Evolutionary conservation across 2,113 vertebrate genomes (phyloP).

Genomic region (Dipodomys ordii): DNA sequence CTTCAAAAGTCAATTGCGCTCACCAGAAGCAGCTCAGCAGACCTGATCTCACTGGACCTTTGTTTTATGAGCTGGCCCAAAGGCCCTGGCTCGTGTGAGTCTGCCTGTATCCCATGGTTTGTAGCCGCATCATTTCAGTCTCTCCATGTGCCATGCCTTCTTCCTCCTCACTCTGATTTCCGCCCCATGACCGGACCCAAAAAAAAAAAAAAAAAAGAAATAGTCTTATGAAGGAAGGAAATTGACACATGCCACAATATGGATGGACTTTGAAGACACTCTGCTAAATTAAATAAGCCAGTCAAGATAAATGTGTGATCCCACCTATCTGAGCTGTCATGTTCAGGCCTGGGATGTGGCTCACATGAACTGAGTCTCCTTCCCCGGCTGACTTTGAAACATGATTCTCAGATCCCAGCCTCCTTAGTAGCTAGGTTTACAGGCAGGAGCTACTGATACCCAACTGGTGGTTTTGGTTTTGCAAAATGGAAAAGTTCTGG

Average conservation of each 20-base stretch:
- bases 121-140: not conserved
- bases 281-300: not conserved
- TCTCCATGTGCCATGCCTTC: not conserved
- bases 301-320: not conserved
- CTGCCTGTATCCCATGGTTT: not conserved
- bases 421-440: no score
- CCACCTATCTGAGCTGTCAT: not conserved
- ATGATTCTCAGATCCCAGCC: no score
- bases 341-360: no score
- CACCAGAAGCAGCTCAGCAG: not conserved
- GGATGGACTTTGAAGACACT: not conserved
- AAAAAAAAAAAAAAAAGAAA: no score
- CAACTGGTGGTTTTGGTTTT: not conserved
- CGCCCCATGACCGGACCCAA: no score
- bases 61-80: not conserved
- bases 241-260: not conserved
- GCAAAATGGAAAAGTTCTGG: slow-evolving; percentile 1
- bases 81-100: not conserved
- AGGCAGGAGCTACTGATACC: no score
- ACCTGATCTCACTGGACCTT: not conserved
- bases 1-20: not conserved
- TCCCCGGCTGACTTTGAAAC: no score
- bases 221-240: not conserved
- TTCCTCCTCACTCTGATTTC: not conserved
- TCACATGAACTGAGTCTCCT: no score